Percentiles rank a stretch among this genome's conserved stretches.
Evolutionary conservation across 2,797 vertebrate species (phyloP).

Genomic region (Molothrus aeneus): DNA sequence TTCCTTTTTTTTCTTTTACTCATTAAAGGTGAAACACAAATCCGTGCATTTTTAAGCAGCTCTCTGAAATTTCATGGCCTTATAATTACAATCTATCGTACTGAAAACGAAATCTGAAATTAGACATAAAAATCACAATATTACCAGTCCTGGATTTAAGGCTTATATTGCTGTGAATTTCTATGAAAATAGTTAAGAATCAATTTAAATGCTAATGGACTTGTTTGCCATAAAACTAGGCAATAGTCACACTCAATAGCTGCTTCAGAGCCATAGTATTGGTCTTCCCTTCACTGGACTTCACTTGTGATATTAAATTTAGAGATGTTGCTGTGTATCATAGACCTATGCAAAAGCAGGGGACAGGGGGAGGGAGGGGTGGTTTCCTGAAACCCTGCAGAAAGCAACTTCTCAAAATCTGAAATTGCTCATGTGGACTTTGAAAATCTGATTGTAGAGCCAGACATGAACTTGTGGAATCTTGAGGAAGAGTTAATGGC

Average conservation of each 20-base stretch:
- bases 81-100: not conserved
- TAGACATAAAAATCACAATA: slow-evolving; percentile 36
- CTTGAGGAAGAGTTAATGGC: not conserved
- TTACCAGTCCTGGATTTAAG: slow-evolving; percentile 55
- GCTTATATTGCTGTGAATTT: slow-evolving; percentile 57
- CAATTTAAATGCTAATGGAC: slow-evolving; percentile 78
- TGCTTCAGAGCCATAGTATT: slow-evolving; percentile 1
- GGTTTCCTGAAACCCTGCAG: not conserved
- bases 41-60: slow-evolving; percentile 45
- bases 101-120: slow-evolving; percentile 63
- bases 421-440: not conserved
- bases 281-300: not conserved
- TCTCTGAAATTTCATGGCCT: not conserved
- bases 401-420: not conserved
- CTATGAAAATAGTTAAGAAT: slow-evolving; percentile 69
- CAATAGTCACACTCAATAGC: not conserved
- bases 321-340: not conserved
- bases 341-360: not conserved
- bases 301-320: not conserved
- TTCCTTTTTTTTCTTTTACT: not conserved
- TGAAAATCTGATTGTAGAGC: not conserved
- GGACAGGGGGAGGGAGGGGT: no score
- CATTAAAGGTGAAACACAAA: slow-evolving; percentile 28
- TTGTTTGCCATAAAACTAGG: slow-evolving; percentile 45
- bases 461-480: not conserved